These are phyloP conservation scores for Capitulum mitella DNA, from an alignment of 2,888 invertebrate species.

Conservation along the genomic window DNA sequence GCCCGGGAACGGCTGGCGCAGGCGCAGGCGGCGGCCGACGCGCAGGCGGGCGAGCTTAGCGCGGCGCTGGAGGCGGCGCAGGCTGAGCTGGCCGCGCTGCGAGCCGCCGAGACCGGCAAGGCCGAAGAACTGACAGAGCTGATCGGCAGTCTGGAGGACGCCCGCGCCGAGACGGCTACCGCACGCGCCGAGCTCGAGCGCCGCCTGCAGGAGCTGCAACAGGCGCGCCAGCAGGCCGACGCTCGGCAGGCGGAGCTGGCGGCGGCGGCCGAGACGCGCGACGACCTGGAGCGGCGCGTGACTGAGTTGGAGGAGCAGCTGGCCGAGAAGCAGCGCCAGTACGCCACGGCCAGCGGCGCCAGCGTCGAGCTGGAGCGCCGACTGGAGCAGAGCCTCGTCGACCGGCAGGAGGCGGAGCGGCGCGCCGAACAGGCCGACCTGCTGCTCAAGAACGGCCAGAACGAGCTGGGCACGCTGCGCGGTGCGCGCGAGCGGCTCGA, in stretches of 20 bases:
- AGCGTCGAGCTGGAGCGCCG: conserved; percentile 13
- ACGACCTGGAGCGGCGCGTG: conserved; percentile 2
- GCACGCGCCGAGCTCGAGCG: background rate
- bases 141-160: background rate
- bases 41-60: no score
- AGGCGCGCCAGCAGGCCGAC: no score
- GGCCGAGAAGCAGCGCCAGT: conserved; percentile 16
- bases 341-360: background rate
- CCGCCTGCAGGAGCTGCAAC: background rate
- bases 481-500: background rate
- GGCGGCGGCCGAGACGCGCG: background rate
- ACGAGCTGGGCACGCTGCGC: conserved; percentile 8
- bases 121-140: background rate
- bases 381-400: background rate
- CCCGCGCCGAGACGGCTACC: background rate
- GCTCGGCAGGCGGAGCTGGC: background rate
- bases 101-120: background rate
- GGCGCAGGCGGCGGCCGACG: background rate
- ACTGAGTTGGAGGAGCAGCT: conserved; percentile 2
- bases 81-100: background rate
- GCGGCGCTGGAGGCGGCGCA: no score
- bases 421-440: conserved; percentile 5
- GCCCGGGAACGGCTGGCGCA: background rate
- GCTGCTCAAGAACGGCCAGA: conserved; percentile 4
- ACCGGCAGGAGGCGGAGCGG: conserved; percentile 8